A percentile compares a stretch with the other conserved stretches of the same genome.
Evolutionary conservation across 2,888 invertebrate genomes (phyloP).

Genomic region (Aspidiotus rigidus): DNA sequence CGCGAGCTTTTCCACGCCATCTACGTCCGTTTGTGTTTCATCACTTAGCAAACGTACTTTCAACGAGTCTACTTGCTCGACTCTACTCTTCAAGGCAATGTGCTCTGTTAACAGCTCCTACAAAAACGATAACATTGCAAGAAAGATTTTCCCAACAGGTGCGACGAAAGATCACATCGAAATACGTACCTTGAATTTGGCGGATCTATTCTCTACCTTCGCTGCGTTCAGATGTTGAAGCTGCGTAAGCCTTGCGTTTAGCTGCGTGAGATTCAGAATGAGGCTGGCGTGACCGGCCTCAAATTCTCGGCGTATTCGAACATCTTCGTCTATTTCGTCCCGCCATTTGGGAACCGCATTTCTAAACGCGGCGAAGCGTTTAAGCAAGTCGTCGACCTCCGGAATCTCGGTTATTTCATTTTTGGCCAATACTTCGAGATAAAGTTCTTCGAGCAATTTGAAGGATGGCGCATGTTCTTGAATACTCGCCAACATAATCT

Average conservation of each 20-base stretch:
- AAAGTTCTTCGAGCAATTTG: constrained; percentile 25
- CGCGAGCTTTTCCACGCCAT: constrained; percentile 51
- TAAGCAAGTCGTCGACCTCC: constrained; percentile 12
- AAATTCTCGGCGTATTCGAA: constrained; percentile 58
- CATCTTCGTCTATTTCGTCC: constrained; percentile 50
- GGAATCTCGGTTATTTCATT: constrained; percentile 8
- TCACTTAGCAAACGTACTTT: constrained; percentile 53
- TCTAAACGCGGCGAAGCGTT: constrained; percentile 22
- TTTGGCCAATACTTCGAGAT: constrained; percentile 21
- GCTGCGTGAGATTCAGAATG: constrained; percentile 58
- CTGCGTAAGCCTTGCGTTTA: constrained; percentile 63
- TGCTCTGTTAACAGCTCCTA: neutral
- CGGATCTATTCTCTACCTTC: constrained; percentile 31
- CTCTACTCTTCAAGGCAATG: constrained; percentile 28
- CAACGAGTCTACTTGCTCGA: constrained; percentile 53
- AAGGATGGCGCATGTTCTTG: constrained; percentile 25
- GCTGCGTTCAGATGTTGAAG: constrained; percentile 50
- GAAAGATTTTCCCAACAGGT: neutral
- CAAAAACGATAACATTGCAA: neutral
- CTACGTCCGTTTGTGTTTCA: constrained; percentile 50
- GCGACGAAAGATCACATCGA: neutral
- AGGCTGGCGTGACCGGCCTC: constrained; percentile 61
- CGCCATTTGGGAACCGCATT: constrained; percentile 12
- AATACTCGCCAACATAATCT: constrained; percentile 12
- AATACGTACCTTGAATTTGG: constrained; percentile 33